Percentiles rank a stretch among this genome's conserved stretches.
Evolutionary conservation across 2,113 vertebrate genomes (phyloP).

Genomic region (Phocoena sinus): DNA sequence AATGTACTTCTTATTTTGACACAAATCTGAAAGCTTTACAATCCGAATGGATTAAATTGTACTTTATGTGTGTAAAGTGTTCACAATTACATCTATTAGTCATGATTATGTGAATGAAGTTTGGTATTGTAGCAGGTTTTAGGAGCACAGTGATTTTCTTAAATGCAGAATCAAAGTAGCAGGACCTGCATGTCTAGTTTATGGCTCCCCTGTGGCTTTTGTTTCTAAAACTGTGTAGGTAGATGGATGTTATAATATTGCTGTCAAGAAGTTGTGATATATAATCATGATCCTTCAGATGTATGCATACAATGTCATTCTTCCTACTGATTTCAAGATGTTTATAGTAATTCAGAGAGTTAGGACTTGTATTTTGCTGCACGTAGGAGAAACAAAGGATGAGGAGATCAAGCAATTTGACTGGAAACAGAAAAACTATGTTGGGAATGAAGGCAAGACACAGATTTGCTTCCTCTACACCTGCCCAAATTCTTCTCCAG

Average conservation of each 20-base stretch:
- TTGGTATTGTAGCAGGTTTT: neutral
- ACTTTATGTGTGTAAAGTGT: conserved; percentile 35
- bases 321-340: neutral
- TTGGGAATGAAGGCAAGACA: neutral
- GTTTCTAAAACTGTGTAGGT: conserved; percentile 5
- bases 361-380: neutral
- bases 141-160: conserved; percentile 28
- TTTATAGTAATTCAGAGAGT: conserved; percentile 1
- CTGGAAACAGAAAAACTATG: neutral
- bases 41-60: conserved; percentile 35
- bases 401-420: neutral
- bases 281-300: conserved; percentile 3
- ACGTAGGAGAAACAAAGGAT: neutral
- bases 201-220: conserved; percentile 3
- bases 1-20: neutral
- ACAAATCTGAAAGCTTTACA: conserved; percentile 28
- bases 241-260: neutral
- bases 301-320: neutral
- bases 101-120: neutral
- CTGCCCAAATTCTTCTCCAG: neutral
- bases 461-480: neutral
- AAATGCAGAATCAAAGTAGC: conserved; percentile 20
- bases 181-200: neutral
- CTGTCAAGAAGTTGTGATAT: conserved; percentile 12
- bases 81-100: conserved; percentile 50